A percentile compares a stretch with the other conserved stretches of the same genome.
phyloP scores from a whole-genome alignment of 2,888 invertebrate genomes.

The Polia nebulosa region DNA sequence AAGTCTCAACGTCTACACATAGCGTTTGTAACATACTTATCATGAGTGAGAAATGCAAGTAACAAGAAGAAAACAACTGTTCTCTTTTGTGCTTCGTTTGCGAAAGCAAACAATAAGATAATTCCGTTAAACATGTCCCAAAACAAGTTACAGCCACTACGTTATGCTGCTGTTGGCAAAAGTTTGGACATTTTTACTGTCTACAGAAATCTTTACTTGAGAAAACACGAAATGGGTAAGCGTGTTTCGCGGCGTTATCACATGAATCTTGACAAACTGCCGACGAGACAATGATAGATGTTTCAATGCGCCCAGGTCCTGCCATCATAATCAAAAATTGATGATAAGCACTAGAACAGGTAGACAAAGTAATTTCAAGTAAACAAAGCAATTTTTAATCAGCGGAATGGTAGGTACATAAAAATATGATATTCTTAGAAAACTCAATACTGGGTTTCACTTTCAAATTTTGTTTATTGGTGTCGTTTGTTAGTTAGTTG shows the following conservation, averaged over 20 bases:
- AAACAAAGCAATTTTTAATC: slow-evolving; percentile 58
- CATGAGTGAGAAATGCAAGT: slow-evolving; percentile 57
- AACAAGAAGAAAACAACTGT: slow-evolving; percentile 64
- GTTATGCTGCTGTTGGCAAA: slow-evolving; percentile 75
- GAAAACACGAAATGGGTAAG: slow-evolving; percentile 72
- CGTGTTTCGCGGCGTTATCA: slow-evolving; percentile 71
- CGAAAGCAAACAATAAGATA: slow-evolving; percentile 74
- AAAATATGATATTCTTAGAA: slow-evolving; percentile 58
- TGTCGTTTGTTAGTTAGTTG: slow-evolving; percentile 56
- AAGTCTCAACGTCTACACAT: slow-evolving; percentile 31
- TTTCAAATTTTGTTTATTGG: slow-evolving; percentile 55
- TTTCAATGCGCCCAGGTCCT: slow-evolving; percentile 65
- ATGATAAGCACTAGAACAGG: slow-evolving; percentile 59
- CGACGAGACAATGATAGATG: slow-evolving; percentile 70
- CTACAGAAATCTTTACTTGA: slow-evolving; percentile 73
- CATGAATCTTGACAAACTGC: slow-evolving; percentile 78
- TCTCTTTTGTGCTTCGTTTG: slow-evolving; percentile 63
- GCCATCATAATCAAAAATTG: slow-evolving; percentile 69
- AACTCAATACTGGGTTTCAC: slow-evolving; percentile 51
- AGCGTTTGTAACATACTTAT: slow-evolving; percentile 56
- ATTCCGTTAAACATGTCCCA: slow-evolving; percentile 74
- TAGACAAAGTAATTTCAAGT: slow-evolving; percentile 41
- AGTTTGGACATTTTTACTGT: slow-evolving; percentile 83
- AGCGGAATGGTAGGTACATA: slow-evolving; percentile 41
- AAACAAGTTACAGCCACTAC: slow-evolving; percentile 77